phyloP scores from a whole-genome alignment of 2,888 invertebrate genomes.

The Heliconius ismenius region DNA sequence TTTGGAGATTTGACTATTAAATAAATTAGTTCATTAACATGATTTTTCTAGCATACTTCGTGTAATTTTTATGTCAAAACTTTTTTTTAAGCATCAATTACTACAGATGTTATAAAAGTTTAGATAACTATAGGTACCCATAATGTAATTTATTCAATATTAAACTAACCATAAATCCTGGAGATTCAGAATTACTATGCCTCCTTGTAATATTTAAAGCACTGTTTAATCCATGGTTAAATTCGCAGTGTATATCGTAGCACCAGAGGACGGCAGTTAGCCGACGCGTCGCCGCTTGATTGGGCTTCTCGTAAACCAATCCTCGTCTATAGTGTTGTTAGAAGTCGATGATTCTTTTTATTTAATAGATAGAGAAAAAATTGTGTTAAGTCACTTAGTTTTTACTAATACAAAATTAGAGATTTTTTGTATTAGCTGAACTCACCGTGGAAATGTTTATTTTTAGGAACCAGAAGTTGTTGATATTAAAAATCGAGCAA shows the following conservation, averaged over 20 bases:
- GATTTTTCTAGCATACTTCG: too few species aligned
- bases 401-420: background rate
- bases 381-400: background rate
- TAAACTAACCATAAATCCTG: background rate
- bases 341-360: background rate
- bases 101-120: too few species aligned
- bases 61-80: too few species aligned
- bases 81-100: too few species aligned
- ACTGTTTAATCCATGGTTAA: constrained; percentile 43
- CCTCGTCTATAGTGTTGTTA: constrained; percentile 45
- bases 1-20: too few species aligned
- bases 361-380: background rate
- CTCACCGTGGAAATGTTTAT: too few species aligned
- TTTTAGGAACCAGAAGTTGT: too few species aligned
- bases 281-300: constrained; percentile 77
- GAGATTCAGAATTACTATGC: too few species aligned
- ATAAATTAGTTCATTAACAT: too few species aligned
- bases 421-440: too few species aligned
- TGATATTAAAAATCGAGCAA: too few species aligned
- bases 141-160: background rate
- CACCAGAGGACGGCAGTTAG: constrained; percentile 69
- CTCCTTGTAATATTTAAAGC: background rate
- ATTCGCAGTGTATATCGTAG: constrained; percentile 17
- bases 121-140: background rate
- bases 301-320: constrained; percentile 77